Conservation (phyloP, 2,888 invertebrate genomes). For the Pachliopta kotzebuea region DNA sequence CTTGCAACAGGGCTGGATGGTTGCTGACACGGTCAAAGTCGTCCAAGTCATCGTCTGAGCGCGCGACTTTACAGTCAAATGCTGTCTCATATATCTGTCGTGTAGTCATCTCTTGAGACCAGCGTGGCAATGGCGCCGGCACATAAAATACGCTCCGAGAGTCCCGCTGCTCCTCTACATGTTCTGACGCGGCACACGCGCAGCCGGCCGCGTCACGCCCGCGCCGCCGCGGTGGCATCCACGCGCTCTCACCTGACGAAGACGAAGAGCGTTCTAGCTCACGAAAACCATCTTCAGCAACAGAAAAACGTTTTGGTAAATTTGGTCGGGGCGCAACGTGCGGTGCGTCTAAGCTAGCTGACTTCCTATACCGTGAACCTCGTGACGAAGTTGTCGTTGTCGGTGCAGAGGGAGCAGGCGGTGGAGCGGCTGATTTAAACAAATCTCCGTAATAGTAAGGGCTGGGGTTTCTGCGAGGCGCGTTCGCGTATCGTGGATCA, state of each 20-base stretch:
- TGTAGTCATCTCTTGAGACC: conserved; percentile 81
- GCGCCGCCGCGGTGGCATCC: conserved; percentile 87
- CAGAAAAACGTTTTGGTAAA: conserved; percentile 84
- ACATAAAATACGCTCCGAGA: conserved; percentile 85
- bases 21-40: conserved; percentile 90
- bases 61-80: conserved; percentile 92
- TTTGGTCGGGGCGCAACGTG: conserved; percentile 83
- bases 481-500: conserved; percentile 77
- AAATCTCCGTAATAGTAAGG: conserved; percentile 92
- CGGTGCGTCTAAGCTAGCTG: conserved; percentile 87
- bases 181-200: conserved; percentile 86
- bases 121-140: conserved; percentile 84
- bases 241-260: conserved; percentile 80
- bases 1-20: conserved; percentile 86
- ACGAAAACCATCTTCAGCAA: conserved; percentile 85
- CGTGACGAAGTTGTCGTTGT: conserved; percentile 67
- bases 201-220: conserved; percentile 85
- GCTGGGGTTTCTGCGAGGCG: conserved; percentile 85
- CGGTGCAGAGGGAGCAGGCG: conserved; percentile 73
- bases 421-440: conserved; percentile 78
- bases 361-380: conserved; percentile 84
- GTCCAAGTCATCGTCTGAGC: conserved; percentile 90
- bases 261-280: conserved; percentile 77
- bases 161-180: conserved; percentile 83
- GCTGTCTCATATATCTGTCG: conserved; percentile 94